Evolutionary conservation across 37 sponge, comb jelly and placozoan genomes (phyloP).

Genomic region (Lycopodina hypogea): DNA sequence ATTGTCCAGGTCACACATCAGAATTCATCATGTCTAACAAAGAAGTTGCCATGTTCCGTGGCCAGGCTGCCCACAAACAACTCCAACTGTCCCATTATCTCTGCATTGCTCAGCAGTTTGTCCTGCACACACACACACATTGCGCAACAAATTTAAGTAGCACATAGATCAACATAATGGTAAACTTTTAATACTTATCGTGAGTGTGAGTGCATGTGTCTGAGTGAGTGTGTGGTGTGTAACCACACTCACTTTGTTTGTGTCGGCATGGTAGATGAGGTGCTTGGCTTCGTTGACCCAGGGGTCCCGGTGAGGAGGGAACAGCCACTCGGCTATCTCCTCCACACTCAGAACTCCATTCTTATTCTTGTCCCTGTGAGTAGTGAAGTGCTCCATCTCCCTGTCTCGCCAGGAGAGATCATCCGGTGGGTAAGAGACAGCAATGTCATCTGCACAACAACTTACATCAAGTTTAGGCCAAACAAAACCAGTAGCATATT

Average conservation of each 20-base stretch:
- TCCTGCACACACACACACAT: slow-evolving; percentile 67
- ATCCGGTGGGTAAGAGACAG: slow-evolving; percentile 10
- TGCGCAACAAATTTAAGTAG: not conserved
- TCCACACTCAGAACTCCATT: slow-evolving; percentile 60
- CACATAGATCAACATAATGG: no score
- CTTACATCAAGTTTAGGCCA: no score
- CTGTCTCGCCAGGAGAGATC: slow-evolving; percentile 60
- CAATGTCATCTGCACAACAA: not conserved
- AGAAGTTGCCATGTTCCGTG: slow-evolving; percentile 76
- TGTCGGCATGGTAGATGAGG: slow-evolving; percentile 83
- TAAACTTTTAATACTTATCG: no score
- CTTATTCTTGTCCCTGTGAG: slow-evolving; percentile 69
- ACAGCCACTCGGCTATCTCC: slow-evolving; percentile 70
- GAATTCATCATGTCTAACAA: slow-evolving; percentile 69
- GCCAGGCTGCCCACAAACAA: slow-evolving; percentile 89
- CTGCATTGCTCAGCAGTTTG: slow-evolving; percentile 50
- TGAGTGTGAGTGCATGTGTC: no score
- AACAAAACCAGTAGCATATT: no score
- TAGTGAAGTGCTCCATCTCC: slow-evolving; percentile 67
- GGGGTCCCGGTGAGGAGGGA: slow-evolving; percentile 69
- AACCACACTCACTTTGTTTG: slow-evolving; percentile 57
- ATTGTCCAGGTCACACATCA: no score
- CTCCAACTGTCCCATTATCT: slow-evolving; percentile 74
- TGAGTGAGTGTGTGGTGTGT: no score
- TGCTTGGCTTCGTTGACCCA: slow-evolving; percentile 85